A percentile compares a stretch with the other conserved stretches of the same genome.
phyloP scores from a whole-genome alignment of 1,140 invertebrate genomes.

The Drosophila sp. region DNA sequence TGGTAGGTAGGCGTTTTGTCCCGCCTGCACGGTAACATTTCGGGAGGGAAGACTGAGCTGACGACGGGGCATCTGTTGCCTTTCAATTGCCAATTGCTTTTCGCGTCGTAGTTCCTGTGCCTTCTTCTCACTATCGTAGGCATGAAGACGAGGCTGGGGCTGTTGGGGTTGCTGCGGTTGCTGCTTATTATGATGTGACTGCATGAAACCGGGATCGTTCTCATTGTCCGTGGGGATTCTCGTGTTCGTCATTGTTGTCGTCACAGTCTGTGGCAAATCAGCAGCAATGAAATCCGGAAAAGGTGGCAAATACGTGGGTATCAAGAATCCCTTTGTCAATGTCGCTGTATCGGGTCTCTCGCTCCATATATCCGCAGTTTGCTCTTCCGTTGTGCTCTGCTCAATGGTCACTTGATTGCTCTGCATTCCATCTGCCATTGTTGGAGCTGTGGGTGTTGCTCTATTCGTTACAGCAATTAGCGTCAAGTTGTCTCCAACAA shows the following conservation, averaged over 20 bases:
- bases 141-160: conserved; percentile 50
- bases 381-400: conserved; percentile 37
- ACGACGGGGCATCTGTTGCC: conserved; percentile 54
- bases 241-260: conserved; percentile 9
- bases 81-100: conserved; percentile 68
- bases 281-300: conserved; percentile 74
- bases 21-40: conserved; percentile 93
- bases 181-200: conserved; percentile 31
- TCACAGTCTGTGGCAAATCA: conserved; percentile 56
- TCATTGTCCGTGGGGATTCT: neutral
- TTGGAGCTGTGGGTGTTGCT: conserved; percentile 22
- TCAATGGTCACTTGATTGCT: conserved; percentile 46
- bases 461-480: conserved; percentile 63
- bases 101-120: conserved; percentile 61
- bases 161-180: conserved; percentile 30
- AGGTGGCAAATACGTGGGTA: conserved; percentile 75
- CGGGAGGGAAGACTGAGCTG: conserved; percentile 62
- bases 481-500: conserved; percentile 53
- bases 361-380: conserved; percentile 58
- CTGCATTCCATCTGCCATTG: conserved; percentile 5
- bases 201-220: neutral
- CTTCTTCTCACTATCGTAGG: conserved; percentile 75
- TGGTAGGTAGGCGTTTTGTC: conserved; percentile 92
- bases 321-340: conserved; percentile 74
- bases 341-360: conserved; percentile 69